These are phyloP conservation scores for Centropristis striata DNA, from an alignment of 2,113 vertebrate genomes.

Conservation along the genomic window DNA sequence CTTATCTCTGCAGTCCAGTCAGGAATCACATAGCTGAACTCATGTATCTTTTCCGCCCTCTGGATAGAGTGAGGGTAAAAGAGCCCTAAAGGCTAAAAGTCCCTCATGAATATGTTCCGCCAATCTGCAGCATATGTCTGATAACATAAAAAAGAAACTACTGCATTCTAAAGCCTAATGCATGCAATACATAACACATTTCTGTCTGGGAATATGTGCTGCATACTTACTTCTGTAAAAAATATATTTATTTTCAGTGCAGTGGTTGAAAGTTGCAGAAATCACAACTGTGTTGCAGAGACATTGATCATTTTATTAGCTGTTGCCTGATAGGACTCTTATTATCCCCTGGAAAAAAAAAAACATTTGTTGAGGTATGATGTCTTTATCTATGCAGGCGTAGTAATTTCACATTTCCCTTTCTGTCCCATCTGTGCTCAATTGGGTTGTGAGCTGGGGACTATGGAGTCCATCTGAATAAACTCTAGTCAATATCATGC, in stretches of 20 bases:
- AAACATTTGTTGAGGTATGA: constrained; percentile 7
- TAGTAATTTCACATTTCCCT: neutral
- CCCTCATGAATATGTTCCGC: constrained; percentile 67
- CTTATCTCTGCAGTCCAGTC: constrained; percentile 85
- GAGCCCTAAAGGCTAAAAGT: constrained; percentile 64
- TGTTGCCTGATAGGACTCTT: neutral
- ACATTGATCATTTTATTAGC: constrained; percentile 1
- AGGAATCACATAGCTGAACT: constrained; percentile 86
- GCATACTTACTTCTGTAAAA: constrained; percentile 13
- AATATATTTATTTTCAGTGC: constrained; percentile 15
- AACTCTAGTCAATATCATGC: neutral
- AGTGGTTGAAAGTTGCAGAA: constrained; percentile 14
- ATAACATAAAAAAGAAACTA: constrained; percentile 54
- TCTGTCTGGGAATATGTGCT: constrained; percentile 36
- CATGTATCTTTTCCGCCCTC: constrained; percentile 78
- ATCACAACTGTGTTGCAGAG: constrained; percentile 2
- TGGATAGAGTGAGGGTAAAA: constrained; percentile 65
- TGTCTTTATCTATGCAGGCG: neutral
- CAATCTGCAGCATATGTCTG: constrained; percentile 64
- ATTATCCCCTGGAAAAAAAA: neutral
- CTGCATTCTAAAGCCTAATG: constrained; percentile 41
- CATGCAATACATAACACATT: constrained; percentile 55
- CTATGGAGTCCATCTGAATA: neutral
- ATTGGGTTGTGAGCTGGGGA: neutral
- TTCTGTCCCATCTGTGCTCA: neutral